Evolutionary conservation across 2,888 invertebrate species (phyloP).

Genomic region (Electrophaes corylata): DNA sequence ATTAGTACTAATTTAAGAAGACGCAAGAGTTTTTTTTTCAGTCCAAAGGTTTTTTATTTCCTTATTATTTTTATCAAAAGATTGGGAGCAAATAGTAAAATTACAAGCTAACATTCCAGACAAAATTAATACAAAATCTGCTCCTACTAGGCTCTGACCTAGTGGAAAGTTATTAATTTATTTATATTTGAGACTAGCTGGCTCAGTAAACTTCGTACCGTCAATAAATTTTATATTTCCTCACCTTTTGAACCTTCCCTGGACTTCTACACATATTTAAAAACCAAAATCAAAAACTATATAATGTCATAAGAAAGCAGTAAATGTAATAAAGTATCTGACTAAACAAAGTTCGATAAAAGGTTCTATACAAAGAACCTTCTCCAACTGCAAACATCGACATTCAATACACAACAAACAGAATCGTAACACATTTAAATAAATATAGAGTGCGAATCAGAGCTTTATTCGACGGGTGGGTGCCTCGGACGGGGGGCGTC

Average conservation of each 20-base stretch:
- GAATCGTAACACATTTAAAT: slow-evolving; percentile 28
- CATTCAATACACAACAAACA: slow-evolving; percentile 16
- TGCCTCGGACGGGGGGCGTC: slow-evolving; percentile 45
- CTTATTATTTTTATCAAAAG: neutral
- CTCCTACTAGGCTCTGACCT: too few relatives aligned
- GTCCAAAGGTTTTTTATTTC: too few relatives aligned
- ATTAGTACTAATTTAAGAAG: slow-evolving; percentile 21
- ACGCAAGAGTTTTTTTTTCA: neutral
- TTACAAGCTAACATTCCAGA: too few relatives aligned
- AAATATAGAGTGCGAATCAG: slow-evolving; percentile 35
- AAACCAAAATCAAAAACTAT: too few relatives aligned
- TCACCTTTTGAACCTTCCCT: too few relatives aligned
- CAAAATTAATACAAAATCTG: too few relatives aligned
- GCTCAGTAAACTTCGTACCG: too few relatives aligned
- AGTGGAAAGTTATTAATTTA: too few relatives aligned
- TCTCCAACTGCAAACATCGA: slow-evolving; percentile 3
- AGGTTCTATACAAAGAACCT: slow-evolving; percentile 3
- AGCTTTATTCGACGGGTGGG: slow-evolving; percentile 33
- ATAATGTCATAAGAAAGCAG: neutral
- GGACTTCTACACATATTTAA: too few relatives aligned
- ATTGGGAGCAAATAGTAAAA: neutral
- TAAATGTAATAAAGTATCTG: neutral
- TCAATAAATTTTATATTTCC: too few relatives aligned
- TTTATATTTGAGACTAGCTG: too few relatives aligned
- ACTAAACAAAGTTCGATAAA: neutral